These are phyloP conservation scores for Lamellibrachia columna DNA, from an alignment of 2,888 invertebrate genomes.

Conservation along the genomic window DNA sequence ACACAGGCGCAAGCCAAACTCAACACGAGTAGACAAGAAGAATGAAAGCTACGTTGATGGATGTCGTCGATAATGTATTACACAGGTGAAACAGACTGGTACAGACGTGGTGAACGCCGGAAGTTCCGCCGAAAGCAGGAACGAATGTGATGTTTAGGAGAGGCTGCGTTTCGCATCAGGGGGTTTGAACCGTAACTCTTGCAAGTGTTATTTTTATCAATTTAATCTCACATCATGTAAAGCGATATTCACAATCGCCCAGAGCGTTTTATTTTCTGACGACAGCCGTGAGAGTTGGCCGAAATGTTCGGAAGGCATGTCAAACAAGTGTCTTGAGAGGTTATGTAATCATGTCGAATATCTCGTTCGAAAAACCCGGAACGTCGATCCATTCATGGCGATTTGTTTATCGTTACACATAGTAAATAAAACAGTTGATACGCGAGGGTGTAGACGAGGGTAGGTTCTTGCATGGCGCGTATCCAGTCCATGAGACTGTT, in stretches of 20 bases:
- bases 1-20: background rate
- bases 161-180: background rate
- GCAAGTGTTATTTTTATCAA: background rate
- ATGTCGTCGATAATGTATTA: background rate
- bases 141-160: background rate
- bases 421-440: background rate
- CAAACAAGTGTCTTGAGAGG: too few relatives aligned
- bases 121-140: background rate
- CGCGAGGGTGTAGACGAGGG: background rate
- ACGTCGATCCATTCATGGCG: background rate
- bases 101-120: background rate
- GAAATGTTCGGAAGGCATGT: too few relatives aligned
- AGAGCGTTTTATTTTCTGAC: too few relatives aligned
- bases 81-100: background rate
- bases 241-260: background rate
- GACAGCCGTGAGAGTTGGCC: too few relatives aligned
- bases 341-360: too few relatives aligned
- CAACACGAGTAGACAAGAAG: background rate
- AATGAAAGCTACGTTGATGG: background rate
- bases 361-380: background rate
- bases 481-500: too few relatives aligned
- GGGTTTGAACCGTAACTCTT: background rate
- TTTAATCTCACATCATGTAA: background rate
- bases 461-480: too few relatives aligned
- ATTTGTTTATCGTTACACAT: background rate